Conservation (phyloP, 2,888 invertebrate species). For the Drosophila planitibia region DNA sequence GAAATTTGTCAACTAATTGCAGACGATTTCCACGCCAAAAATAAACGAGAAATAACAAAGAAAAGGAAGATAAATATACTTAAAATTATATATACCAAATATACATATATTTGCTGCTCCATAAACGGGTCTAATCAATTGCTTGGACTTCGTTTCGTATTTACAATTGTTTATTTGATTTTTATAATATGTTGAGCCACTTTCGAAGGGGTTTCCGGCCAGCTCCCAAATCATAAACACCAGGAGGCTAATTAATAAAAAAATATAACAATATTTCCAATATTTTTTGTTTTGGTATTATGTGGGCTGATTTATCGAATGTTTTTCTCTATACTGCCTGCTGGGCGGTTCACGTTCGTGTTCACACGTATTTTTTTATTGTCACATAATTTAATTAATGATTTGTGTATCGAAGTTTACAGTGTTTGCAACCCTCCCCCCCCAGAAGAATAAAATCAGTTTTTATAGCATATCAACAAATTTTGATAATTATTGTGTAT, state of each 20-base stretch:
- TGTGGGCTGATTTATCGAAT: conserved; percentile 48
- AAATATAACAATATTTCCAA: conserved; percentile 15
- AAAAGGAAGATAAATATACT: neutral
- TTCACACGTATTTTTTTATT: conserved; percentile 57
- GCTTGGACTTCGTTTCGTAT: conserved; percentile 8
- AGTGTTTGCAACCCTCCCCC: neutral
- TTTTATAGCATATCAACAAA: conserved; percentile 25
- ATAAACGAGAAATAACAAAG: conserved; percentile 36
- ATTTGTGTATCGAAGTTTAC: conserved; percentile 53
- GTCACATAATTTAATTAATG: conserved; percentile 75
- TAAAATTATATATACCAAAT: neutral
- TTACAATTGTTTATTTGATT: conserved; percentile 16
- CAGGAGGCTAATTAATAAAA: conserved; percentile 54
- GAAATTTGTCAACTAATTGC: conserved; percentile 46
- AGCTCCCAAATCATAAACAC: conserved; percentile 23
- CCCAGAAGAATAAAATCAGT: conserved; percentile 17
- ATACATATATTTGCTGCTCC: conserved; percentile 1
- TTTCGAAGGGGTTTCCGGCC: conserved; percentile 31
- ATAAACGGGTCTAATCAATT: conserved; percentile 44
- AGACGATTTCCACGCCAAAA: conserved; percentile 41
- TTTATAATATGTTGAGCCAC: conserved; percentile 14
- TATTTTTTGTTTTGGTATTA: conserved; percentile 19
- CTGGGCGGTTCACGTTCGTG: conserved; percentile 26
- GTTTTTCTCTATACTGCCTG: neutral
- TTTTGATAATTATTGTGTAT: neutral